These are phyloP conservation scores for Amblyjoppa proteus DNA, from an alignment of 2,888 invertebrate species.

Conservation along the genomic window DNA sequence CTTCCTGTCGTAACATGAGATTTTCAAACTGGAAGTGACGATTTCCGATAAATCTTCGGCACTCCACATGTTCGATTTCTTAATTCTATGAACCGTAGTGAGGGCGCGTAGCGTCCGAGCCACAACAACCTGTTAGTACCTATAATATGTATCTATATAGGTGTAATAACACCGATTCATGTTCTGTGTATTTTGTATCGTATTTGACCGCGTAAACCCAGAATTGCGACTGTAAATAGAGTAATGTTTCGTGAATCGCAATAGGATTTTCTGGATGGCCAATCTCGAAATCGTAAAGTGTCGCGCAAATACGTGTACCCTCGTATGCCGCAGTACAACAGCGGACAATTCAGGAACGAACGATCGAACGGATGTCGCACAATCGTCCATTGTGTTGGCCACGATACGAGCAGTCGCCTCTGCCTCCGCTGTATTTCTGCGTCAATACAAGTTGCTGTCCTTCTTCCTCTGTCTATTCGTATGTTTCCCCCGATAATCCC, in stretches of 20 bases:
- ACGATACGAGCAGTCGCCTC: conserved; percentile 18
- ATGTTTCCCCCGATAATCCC: conserved; percentile 38
- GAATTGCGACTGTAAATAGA: conserved; percentile 17
- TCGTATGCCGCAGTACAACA: background rate
- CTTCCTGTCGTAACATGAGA: too few species aligned
- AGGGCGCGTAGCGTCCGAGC: too few species aligned
- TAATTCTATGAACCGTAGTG: too few species aligned
- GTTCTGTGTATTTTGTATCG: background rate
- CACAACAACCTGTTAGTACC: too few species aligned
- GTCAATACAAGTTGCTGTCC: conserved; percentile 1
- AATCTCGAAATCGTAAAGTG: conserved; percentile 45
- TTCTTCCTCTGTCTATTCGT: background rate
- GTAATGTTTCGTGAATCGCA: conserved; percentile 26
- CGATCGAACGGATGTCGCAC: conserved; percentile 11
- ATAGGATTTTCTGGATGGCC: conserved; percentile 33
- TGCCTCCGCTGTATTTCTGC: background rate
- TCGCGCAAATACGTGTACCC: conserved; percentile 30
- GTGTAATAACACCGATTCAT: background rate
- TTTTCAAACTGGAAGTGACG: too few species aligned
- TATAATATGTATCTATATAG: too few species aligned
- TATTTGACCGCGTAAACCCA: background rate
- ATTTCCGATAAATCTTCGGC: too few species aligned
- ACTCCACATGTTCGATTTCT: too few species aligned
- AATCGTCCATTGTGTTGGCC: conserved; percentile 41
- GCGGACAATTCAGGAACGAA: conserved; percentile 24